Conservation (phyloP, 2,113 vertebrate genomes). For the mouse (Mus musculus) region GRCm39 chr9:110932501-110933000, state of each 20-base stretch:
- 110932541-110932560: neutral
- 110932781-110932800: neutral
- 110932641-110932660: neutral
- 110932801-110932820: too few species aligned
- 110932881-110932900: neutral
- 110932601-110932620: neutral
- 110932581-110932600: too few species aligned
- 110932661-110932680: neutral
- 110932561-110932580: neutral
- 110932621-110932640: neutral
- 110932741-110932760: neutral
- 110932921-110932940: neutral
- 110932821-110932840: neutral
- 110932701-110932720: neutral
- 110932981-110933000: neutral
- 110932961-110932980: neutral
- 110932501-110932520: neutral
- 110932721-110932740: neutral
- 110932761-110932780: neutral
- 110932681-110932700: neutral
- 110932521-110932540: neutral
- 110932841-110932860: neutral
- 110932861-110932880: neutral
- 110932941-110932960: slow-evolving; percentile 1
- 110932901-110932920: neutral